Evolutionary conservation across 2,797 vertebrate genomes (phyloP), one percentile per base, ranked within the genome.

Genomic region (Sarcoramphus papa): DNA sequence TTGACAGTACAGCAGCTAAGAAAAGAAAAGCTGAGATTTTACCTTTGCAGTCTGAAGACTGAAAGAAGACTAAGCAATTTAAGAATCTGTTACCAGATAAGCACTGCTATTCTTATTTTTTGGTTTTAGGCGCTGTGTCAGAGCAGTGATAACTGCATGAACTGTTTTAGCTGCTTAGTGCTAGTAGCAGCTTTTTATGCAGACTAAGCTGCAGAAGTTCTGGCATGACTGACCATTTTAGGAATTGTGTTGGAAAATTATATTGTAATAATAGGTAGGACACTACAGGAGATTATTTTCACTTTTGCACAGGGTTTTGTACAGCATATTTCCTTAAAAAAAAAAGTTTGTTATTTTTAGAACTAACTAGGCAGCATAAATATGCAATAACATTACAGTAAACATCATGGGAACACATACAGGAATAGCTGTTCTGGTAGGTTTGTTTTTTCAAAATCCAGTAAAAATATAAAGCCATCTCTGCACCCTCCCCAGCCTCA

Each of bases 361-460:
- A 89, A 73, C 77, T 87, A 92, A 87, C 63, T 83, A 85, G 78
- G 57, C 69, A 95, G 81, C 80, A 43, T 85, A 80, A 97, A 48
- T 43, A 86, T 23, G 5, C 27, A 92, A 7, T 60, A 92, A 78
- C 50, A 88, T 73, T 92, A 64, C 45, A 88, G 76, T 83, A 90
- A 91, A 86, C 30, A 73, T 80, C 47, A 33, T 9, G 67, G 48
- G 50, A 85, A 77, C 31, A 48, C 23, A n/a, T 45, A 64, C 33
- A 85, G 47, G 37, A 92, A 92, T 82, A 88, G 79, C 47, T 81
- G 33, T 70, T 86, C 65, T 25, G 9, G 41, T 86, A 47, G 4
- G 54, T 35, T 92, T 92, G 59, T 78, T 90, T 95, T 93, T 84
- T 30, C 51, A 96, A 85, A 90, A 74, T 84, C 12, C 41, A 63